These are phyloP conservation scores for Caradrina kadenii DNA, from an alignment of 2,888 invertebrate genomes.

Conservation along the genomic window DNA sequence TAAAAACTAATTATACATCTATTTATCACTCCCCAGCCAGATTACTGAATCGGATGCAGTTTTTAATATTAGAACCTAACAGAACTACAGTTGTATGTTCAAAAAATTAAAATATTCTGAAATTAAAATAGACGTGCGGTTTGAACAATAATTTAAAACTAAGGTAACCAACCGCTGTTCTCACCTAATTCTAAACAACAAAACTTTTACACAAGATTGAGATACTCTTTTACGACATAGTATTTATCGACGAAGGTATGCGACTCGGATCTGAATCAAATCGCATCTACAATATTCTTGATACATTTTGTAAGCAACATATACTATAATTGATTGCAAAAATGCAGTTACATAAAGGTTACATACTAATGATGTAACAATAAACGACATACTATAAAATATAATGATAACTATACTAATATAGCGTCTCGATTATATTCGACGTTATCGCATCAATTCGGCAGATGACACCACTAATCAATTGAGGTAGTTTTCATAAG, in stretches of 20 bases:
- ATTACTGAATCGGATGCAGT: neutral
- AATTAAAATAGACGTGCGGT: neutral
- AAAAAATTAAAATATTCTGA: neutral
- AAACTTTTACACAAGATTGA: neutral
- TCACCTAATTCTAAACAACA: neutral
- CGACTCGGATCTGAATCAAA: neutral
- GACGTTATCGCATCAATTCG: neutral
- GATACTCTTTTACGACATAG: neutral
- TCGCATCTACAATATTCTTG: neutral
- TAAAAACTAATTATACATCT: slow-evolving; percentile 20
- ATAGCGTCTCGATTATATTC: neutral
- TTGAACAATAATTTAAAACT: neutral
- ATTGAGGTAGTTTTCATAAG: too few relatives aligned
- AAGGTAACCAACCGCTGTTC: slow-evolving; percentile 10
- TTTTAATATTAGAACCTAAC: neutral
- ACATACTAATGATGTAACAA: too few relatives aligned
- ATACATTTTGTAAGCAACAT: neutral
- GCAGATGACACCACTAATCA: too few relatives aligned
- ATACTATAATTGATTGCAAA: slow-evolving; percentile 4
- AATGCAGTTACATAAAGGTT: neutral
- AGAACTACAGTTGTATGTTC: neutral
- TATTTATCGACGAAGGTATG: too few relatives aligned
- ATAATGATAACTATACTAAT: neutral
- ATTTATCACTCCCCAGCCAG: slow-evolving; percentile 10
- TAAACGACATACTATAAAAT: too few relatives aligned